Evolutionary conservation across 1,140 invertebrate species (phyloP).

Genomic region (Lordiphosa stackelbergi): DNA sequence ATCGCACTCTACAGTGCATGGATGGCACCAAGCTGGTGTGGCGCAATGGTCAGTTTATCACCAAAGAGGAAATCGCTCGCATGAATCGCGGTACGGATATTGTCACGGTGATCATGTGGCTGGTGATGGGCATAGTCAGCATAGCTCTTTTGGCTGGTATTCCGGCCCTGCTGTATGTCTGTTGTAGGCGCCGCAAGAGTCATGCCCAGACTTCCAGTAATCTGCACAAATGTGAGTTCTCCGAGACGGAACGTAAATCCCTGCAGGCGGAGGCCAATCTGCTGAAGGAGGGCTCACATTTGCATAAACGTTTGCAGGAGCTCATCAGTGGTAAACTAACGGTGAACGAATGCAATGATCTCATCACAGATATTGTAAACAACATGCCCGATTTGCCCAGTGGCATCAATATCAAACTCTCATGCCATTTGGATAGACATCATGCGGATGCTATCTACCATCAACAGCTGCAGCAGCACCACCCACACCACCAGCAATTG

Average conservation of each 20-base stretch:
- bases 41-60: conserved; percentile 32
- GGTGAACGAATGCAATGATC: conserved; percentile 27
- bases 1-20: conserved; percentile 38
- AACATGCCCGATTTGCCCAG: conserved; percentile 18
- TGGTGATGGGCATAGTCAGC: not conserved
- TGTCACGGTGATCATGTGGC: not conserved
- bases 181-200: too few relatives aligned
- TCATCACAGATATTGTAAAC: conserved; percentile 25
- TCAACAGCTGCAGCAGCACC: not conserved
- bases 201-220: too few relatives aligned
- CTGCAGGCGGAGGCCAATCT: not conserved
- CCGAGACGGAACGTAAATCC: too few relatives aligned
- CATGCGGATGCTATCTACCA: not conserved
- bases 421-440: conserved; percentile 41
- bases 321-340: conserved; percentile 18
- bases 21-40: conserved; percentile 26
- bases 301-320: not conserved
- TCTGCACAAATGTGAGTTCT: too few relatives aligned
- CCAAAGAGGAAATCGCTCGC: conserved; percentile 26
- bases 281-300: not conserved
- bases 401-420: conserved; percentile 31
- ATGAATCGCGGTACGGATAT: conserved; percentile 6
- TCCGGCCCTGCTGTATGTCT: too few relatives aligned
- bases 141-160: too few relatives aligned
- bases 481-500: not conserved